Evolutionary conservation across 2,113 vertebrate genomes (phyloP).

Genomic region (Phasianus colchicus): DNA sequence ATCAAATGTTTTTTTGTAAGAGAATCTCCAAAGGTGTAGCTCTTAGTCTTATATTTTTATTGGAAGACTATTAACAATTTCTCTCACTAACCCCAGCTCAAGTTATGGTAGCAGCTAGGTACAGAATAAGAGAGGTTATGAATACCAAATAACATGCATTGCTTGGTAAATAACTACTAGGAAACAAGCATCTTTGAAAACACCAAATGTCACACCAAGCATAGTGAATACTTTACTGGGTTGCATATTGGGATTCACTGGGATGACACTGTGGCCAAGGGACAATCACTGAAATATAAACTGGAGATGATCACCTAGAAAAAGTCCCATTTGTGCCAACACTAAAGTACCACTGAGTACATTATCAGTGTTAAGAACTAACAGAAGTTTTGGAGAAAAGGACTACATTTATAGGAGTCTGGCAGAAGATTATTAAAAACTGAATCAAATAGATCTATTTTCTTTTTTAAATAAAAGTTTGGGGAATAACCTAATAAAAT

Average conservation of each 20-base stretch:
- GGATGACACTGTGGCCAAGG: neutral
- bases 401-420: neutral
- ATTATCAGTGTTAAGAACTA: neutral
- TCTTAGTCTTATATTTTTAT: neutral
- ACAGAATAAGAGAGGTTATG: neutral
- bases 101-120: neutral
- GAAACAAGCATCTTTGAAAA: neutral
- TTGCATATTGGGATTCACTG: neutral
- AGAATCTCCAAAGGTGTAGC: neutral
- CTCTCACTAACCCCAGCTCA: neutral
- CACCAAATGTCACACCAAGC: neutral
- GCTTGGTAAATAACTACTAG: neutral
- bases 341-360: neutral
- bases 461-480: neutral
- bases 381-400: neutral
- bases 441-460: neutral
- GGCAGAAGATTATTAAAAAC: neutral
- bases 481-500: neutral
- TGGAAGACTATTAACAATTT: neutral
- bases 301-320: neutral
- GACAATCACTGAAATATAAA: neutral
- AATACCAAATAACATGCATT: neutral
- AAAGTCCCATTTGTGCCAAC: neutral
- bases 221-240: neutral
- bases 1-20: neutral